Base-by-base conservation (phyloP, 2,888 invertebrate species). In the Conops quadrifasciatus region DNA sequence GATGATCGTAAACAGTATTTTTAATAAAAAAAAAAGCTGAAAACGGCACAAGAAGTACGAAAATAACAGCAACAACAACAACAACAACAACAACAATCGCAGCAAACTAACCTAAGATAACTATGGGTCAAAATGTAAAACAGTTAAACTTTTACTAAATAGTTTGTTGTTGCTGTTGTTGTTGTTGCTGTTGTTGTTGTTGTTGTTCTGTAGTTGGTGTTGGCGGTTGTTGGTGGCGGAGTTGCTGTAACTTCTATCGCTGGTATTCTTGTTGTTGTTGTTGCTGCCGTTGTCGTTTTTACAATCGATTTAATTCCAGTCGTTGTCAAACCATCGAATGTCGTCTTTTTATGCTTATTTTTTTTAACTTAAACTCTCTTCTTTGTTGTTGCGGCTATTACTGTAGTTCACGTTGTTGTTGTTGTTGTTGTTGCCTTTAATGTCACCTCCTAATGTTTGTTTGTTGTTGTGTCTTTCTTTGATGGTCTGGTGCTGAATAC, bases 121-220 rank as follows among this genome's bases (percentile, higher is more conserved):
- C 56, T 68, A 65, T 19, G 68, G 74, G 72, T 71, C 75, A 74
- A 75, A 74, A 74, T 71, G 72, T 72, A 73, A 75, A 70, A 74
- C 71, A 70, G 70, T 79, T 73, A 78, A 81, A 79, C 82, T 81
- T 80, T 82, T 81, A 79, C 82, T 78, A 81, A 73, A 73, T 77
- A 77, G 79, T 80, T 77, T 78, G 79, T 72, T 68, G 72, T 73
- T 64, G 73, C 68, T 76, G 71, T 60, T 68, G 72, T 43, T 71
- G 71, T 43, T 73, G 74, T 69, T 74, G 77, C 73, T 74, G 75
- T 76, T 77, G 79, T 74, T 74, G 75, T 78, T 78, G 62, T 51
- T 56, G 56, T 21, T 75, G 49, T 36, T 65, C 19, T 49, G 49
- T 7, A 21, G 53, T 56, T 24, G 19, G n/a, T 24, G 53, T 56